Conservation (phyloP, 2,113 vertebrate genomes). For the Oxygymnocypris stewartii region DNA sequence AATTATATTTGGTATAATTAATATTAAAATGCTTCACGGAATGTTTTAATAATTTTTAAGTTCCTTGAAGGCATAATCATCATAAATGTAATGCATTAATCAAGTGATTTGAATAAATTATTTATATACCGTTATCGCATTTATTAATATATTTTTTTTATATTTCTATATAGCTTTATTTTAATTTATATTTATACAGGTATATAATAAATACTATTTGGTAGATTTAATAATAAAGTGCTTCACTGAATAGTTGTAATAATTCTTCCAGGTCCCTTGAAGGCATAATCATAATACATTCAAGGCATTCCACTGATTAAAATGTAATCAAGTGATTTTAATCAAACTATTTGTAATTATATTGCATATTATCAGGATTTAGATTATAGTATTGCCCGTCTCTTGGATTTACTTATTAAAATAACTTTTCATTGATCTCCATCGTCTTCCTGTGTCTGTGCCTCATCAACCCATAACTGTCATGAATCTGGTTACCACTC, state of each 20-base stretch:
- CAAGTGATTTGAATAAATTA: not conserved
- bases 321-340: not conserved
- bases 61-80: not conserved
- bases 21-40: not conserved
- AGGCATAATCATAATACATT: not conserved
- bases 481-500: no score
- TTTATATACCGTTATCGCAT: no score
- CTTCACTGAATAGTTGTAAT: not conserved
- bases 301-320: not conserved
- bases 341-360: not conserved
- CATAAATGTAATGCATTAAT: not conserved
- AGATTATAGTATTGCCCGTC: no score
- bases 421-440: no score
- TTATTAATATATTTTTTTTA: no score
- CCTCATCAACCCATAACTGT: no score
- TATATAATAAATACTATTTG: not conserved
- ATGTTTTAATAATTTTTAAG: not conserved
- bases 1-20: not conserved
- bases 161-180: no score
- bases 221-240: not conserved
- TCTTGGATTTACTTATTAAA: no score
- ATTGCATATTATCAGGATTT: not conserved
- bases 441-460: no score
- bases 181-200: no score
- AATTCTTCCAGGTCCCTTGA: not conserved